Conservation (phyloP, 2,113 vertebrate genomes). For the Todiramphus chloris region DNA sequence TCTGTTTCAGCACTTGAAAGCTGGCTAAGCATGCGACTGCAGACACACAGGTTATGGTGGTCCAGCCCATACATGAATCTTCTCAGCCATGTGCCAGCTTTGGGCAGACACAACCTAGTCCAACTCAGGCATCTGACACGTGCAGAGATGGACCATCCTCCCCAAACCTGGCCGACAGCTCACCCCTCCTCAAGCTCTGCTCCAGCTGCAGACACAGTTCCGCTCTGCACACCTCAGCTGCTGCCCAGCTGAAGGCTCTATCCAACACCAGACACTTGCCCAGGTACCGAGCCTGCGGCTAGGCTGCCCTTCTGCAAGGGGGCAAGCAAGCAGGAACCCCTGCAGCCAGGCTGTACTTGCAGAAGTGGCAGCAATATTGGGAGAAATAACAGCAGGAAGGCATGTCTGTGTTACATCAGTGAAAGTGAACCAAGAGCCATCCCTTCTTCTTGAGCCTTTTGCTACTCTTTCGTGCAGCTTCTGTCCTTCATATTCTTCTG, state of each 20-base stretch:
- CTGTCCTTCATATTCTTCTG: rapidly evolving
- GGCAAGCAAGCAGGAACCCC: background rate
- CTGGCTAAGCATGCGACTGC: background rate
- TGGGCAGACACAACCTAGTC: background rate
- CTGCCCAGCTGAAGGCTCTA: background rate
- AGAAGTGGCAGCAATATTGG: background rate
- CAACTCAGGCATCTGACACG: rapidly evolving
- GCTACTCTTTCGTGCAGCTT: background rate
- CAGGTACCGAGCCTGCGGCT: no score
- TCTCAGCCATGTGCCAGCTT: no score
- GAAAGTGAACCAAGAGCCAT: background rate
- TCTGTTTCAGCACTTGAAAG: background rate
- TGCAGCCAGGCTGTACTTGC: background rate
- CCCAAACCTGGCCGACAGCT: background rate
- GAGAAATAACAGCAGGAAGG: background rate
- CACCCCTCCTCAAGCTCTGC: background rate
- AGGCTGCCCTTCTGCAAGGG: background rate
- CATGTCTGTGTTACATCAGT: background rate
- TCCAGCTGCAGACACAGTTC: background rate
- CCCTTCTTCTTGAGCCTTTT: background rate
- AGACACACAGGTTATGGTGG: no score
- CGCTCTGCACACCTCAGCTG: background rate
- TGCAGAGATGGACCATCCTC: background rate
- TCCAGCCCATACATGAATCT: no score
- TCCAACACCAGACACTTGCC: rapidly evolving